Conservation (phyloP, 2,888 invertebrate species). For the Hanleya hanleyi region DNA sequence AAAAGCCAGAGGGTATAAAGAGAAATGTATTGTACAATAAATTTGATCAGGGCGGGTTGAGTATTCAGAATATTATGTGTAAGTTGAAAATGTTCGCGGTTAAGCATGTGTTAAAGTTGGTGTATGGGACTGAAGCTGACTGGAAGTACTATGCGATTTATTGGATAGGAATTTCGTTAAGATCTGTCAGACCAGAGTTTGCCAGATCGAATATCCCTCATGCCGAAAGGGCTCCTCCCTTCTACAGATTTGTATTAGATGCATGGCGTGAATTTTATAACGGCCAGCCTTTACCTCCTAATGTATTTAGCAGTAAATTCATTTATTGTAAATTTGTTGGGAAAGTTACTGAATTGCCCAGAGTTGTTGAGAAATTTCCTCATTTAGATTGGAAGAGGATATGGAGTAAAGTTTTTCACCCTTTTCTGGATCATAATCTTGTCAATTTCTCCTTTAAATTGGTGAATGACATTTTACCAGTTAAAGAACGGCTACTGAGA, state of each 20-base stretch:
- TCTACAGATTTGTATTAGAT: neutral
- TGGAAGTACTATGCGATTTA: neutral
- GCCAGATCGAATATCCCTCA: neutral
- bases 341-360: neutral
- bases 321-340: neutral
- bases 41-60: neutral
- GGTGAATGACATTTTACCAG: neutral
- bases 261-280: neutral
- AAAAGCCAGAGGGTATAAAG: neutral
- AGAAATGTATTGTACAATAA: neutral
- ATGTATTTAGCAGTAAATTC: neutral
- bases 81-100: neutral
- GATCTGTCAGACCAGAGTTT: neutral
- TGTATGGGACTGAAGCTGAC: neutral
- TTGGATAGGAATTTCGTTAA: conserved; percentile 4
- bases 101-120: neutral
- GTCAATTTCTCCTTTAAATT: neutral
- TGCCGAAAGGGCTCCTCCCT: neutral
- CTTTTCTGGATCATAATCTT: conserved; percentile 1
- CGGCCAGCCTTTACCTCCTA: neutral
- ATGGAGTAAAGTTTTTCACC: neutral
- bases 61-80: neutral
- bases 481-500: neutral
- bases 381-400: neutral
- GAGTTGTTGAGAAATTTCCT: neutral